Base-by-base conservation (phyloP, 1,140 invertebrate genomes). In the Bombus pascuorum region DNA sequence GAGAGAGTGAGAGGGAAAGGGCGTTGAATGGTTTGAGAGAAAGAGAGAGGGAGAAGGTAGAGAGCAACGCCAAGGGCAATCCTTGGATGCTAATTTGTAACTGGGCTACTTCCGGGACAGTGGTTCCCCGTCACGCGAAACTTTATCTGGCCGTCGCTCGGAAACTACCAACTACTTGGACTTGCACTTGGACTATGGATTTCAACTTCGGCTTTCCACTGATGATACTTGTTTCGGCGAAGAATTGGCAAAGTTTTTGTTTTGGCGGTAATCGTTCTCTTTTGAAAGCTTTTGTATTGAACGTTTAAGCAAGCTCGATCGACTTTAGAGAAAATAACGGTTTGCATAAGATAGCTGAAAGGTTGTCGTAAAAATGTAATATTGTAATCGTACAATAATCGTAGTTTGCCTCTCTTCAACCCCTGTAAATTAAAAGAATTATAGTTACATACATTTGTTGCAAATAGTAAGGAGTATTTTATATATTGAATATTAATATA, bases 11-110 rank as follows among this genome's bases (percentile, higher is more conserved):
- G 83, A 83, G 78, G 86, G 88, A 83, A 81, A 59, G 44, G 76
- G n/a, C 32, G 57, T 25, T 62, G 70, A 57, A 87, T 85, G 62
- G 89, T 59, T 62, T 83, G 83, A 88, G 85, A 32, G 71, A 9
- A 10, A 44, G 71, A 32, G 71, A 73, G 65, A 66, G 65, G 6
- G n/a, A 32, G 65, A 91, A 82, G 81, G 81, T 75, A 71, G 77
- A 87, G 83, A 80, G 82, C 89, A 91, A 93, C 92, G 93, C 93
- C 94, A 94, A 93, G 94, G 93, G 93, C 93, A 94, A 93, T 94
- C 91, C 93, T 93, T 89, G 91, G 92, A 94, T 94, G 93, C 93
- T 94, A 94, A 94, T 94, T 94, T 94, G 93, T 94, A 94, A 94
- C 93, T 94, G 93, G 93, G 89, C 93, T 94, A 94, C 93, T 94